A percentile compares a stretch with the other conserved stretches of the same genome.
Conservation (phyloP, 2,888 invertebrate species). For the Criorhina ranunculi region DNA sequence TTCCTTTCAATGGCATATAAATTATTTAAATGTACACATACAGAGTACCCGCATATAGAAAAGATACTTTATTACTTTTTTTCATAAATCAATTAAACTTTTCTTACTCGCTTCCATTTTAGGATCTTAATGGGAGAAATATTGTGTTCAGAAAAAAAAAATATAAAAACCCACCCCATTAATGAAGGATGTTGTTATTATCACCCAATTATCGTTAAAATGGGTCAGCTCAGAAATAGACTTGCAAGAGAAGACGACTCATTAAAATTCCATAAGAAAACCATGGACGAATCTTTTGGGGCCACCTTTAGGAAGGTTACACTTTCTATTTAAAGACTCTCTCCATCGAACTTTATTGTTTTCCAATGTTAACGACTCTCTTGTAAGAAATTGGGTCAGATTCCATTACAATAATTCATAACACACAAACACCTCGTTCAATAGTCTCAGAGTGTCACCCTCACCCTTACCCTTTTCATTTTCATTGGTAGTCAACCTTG, state of each 20-base stretch:
- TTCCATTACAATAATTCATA: conserved; percentile 44
- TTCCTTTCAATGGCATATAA: conserved; percentile 43
- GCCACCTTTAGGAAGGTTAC: conserved; percentile 4
- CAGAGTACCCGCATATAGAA: no score
- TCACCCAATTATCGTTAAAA: conserved; percentile 47
- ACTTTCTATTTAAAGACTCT: conserved; percentile 8
- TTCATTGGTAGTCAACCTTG: neutral
- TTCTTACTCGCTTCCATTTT: conserved; percentile 2
- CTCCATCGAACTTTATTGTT: conserved; percentile 21
- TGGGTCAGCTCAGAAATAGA: conserved; percentile 34
- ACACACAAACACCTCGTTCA: conserved; percentile 9
- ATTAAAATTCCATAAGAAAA: conserved; percentile 34
- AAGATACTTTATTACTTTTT: conserved; percentile 3
- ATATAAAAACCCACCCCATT: neutral
- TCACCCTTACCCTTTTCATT: conserved; percentile 18
- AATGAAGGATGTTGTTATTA: conserved; percentile 31
- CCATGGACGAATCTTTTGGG: conserved; percentile 5
- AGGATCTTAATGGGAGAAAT: neutral
- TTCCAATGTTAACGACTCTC: conserved; percentile 42
- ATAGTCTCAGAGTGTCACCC: neutral
- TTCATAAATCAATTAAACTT: conserved; percentile 34
- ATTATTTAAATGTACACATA: conserved; percentile 43
- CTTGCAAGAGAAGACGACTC: conserved; percentile 1
- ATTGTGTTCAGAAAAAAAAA: neutral
- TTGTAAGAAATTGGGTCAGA: conserved; percentile 48